phyloP scores from a whole-genome alignment of 2,888 invertebrate species.

The Troides oblongomaculatus region DNA sequence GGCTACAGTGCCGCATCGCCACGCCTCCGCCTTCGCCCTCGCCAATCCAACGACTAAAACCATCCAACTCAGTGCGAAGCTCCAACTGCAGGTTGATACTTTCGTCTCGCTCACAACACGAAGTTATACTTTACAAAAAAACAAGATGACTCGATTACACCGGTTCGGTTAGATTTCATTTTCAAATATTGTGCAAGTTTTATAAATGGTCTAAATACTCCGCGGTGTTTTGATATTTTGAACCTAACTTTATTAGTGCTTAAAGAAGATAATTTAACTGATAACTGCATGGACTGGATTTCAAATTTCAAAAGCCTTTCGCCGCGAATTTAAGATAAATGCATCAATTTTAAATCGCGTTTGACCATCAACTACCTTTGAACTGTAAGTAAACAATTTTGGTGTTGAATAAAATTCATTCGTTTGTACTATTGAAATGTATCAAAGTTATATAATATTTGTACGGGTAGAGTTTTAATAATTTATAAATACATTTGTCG shows the following conservation, averaged over 20 bases:
- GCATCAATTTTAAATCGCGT: conserved; percentile 17
- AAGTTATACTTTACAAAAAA: conserved; percentile 35
- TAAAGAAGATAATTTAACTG: conserved; percentile 9
- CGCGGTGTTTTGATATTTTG: conserved; percentile 14
- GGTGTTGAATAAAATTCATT: neutral
- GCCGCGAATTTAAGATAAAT: conserved; percentile 12
- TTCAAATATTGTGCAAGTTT: conserved; percentile 21
- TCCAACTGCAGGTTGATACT: conserved; percentile 36
- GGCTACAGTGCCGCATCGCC: conserved; percentile 57
- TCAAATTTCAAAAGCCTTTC: conserved; percentile 19
- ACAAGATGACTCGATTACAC: conserved; percentile 41
- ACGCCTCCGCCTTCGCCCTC: conserved; percentile 55
- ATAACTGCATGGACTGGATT: neutral
- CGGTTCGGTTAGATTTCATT: conserved; percentile 41
- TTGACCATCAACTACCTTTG: conserved; percentile 18
- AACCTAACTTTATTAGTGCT: neutral
- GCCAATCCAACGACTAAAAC: conserved; percentile 51
- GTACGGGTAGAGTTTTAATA: neutral
- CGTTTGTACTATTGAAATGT: neutral
- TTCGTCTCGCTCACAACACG: conserved; percentile 40
- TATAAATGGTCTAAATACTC: conserved; percentile 16
- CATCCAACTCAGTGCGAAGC: conserved; percentile 44
- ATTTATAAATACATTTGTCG: neutral
- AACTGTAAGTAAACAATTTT: neutral
- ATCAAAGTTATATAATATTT: neutral